A percentile compares a stretch with the other conserved stretches of the same genome.
phyloP scores from a whole-genome alignment of 2,113 vertebrate genomes.

The Phaethornis superciliosus region DNA sequence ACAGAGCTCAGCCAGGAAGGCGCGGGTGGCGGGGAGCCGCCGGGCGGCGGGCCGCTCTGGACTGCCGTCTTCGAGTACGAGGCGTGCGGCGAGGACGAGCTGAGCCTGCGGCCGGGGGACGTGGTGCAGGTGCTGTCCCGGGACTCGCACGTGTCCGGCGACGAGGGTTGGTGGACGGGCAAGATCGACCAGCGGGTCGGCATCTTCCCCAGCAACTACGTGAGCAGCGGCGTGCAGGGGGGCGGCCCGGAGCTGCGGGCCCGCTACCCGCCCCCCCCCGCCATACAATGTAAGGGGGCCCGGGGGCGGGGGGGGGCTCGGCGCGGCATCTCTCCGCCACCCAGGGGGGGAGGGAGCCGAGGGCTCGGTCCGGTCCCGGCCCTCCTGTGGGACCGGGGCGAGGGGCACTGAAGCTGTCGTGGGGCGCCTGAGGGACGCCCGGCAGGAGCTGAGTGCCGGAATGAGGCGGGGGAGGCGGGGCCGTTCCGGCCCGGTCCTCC shows the following conservation, averaged over 20 bases:
- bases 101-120: constrained; percentile 91
- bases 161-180: constrained; percentile 98
- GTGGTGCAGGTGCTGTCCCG: constrained; percentile 93
- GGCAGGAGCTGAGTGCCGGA: not conserved
- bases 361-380: too few species aligned
- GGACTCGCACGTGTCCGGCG: constrained; percentile 93
- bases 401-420: not conserved
- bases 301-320: not conserved
- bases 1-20: constrained; percentile 77
- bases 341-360: not conserved
- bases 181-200: constrained; percentile 92
- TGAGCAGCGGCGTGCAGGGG: constrained; percentile 81
- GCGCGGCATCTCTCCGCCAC: not conserved
- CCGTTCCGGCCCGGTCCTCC: not conserved
- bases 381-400: too few species aligned
- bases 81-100: constrained; percentile 92
- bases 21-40: constrained; percentile 63
- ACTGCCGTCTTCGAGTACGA: constrained; percentile 98
- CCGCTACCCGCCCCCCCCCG: constrained; percentile 61
- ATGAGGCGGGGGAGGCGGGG: not conserved
- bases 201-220: constrained; percentile 96
- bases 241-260: constrained; percentile 70
- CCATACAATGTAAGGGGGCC: constrained; percentile 77
- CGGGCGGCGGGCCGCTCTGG: constrained; percentile 78
- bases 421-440: not conserved